A percentile compares a stretch with the other conserved stretches of the same genome.
phyloP scores from a whole-genome alignment of 2,888 invertebrate species.

The Dryadula phaetusa region DNA sequence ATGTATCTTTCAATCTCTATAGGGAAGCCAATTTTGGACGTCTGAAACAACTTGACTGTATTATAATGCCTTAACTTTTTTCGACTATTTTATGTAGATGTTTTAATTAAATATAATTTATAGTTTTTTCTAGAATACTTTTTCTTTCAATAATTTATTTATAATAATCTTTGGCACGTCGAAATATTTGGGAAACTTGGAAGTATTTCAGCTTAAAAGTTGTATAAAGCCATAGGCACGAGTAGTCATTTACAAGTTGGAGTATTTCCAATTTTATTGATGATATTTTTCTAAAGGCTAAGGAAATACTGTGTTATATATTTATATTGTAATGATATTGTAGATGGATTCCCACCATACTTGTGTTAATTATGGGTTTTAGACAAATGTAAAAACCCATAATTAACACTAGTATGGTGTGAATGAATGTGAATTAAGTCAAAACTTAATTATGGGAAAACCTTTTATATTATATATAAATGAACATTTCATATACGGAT shows the following conservation, averaged over 20 bases:
- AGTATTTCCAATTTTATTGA: constrained; percentile 38
- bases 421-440: no score
- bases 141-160: not conserved
- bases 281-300: constrained; percentile 26
- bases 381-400: no score
- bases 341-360: not conserved
- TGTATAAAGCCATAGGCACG: constrained; percentile 36
- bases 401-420: no score
- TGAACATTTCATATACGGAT: no score
- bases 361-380: no score
- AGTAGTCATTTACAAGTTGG: constrained; percentile 43
- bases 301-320: not conserved
- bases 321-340: not conserved
- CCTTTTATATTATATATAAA: no score
- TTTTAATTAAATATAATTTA: not conserved
- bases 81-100: not conserved
- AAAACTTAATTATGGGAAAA: no score
- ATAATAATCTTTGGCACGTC: not conserved
- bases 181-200: constrained; percentile 2
- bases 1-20: constrained; percentile 39
- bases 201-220: constrained; percentile 30
- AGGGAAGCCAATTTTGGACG: constrained; percentile 20
- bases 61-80: not conserved
- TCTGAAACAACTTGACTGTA: constrained; percentile 5
- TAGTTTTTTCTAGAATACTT: not conserved